Base-by-base conservation (phyloP, 2,113 vertebrate species). In the Athene cunicularia region DNA sequence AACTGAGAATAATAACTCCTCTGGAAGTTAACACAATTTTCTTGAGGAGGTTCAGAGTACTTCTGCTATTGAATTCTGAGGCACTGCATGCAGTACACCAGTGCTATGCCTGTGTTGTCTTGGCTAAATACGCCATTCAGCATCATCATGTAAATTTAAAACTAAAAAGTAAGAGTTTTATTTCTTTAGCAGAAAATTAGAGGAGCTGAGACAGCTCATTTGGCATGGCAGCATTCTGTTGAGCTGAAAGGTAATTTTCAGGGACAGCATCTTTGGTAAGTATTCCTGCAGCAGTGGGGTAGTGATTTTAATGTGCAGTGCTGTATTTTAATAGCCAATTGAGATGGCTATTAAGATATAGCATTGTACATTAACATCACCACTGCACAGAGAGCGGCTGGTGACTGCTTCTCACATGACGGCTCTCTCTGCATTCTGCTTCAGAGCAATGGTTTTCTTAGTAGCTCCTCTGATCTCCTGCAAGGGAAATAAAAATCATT, bases 271-370 rank as follows among this genome's bases (percentile, higher is more conserved):
- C 60, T 93, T 96, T 95, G 60, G 67, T 81, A 47, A 91, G 39
- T 59, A 53, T 91, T 96, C 81, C 50, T 93, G 53, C 59, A 94
- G 88, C 70, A 87, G 50, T 62, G 89, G 62, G 64, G 93, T 55
- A 73, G 63, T 79, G 82, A 94, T 94, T 96, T 91, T 95, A 96
- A 97, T 92, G 68, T 63, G 59, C 32, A 88, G 87, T 73, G 73
- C 81, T 92, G 80, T 64, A 95, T 95, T 95, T 97, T 96, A 97
- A 94, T 85, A 94, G 88, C 33, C 93, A 95, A 52, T 93, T 92
- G 88, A 95, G 75, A 93, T 94, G 37, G 26, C 93, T 97, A 73
- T 96, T 96, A 96, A 91, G 88, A 89, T 92, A 95, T 71, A 76
- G 74, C 73, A 86, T 82, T 82, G 43, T 91, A 71, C 50, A 86